Conservation (phyloP, 1,140 invertebrate species). For the Oscheius sp. region DNA sequence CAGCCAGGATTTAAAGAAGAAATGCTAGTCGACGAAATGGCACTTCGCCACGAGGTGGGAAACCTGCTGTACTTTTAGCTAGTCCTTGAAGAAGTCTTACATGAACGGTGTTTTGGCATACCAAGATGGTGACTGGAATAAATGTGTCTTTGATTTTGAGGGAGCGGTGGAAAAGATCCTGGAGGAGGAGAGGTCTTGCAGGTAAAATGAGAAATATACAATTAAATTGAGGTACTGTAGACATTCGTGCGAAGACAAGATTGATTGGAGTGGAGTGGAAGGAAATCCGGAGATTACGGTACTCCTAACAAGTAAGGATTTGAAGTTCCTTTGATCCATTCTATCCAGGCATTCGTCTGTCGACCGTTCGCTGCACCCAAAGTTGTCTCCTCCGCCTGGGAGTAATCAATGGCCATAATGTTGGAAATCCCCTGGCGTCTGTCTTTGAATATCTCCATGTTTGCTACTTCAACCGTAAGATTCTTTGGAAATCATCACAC, state of each 20-base stretch:
- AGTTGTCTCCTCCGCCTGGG: constrained; percentile 15
- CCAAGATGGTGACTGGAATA: constrained; percentile 16
- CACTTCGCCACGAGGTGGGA: constrained; percentile 12
- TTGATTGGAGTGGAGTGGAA: constrained; percentile 28
- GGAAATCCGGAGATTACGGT: constrained; percentile 23
- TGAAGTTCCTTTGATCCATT: background rate
- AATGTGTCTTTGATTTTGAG: constrained; percentile 23
- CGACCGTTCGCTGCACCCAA: constrained; percentile 13
- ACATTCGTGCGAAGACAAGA: constrained; percentile 21
- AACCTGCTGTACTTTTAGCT: background rate
- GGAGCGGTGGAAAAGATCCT: constrained; percentile 9
- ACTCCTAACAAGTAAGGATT: background rate
- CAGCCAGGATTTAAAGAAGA: constrained; percentile 12
- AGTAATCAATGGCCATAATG: constrained; percentile 19
- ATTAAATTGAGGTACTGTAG: background rate
- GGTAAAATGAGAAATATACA: background rate
- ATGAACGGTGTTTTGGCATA: constrained; percentile 20
- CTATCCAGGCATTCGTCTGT: constrained; percentile 15
- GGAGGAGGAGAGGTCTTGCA: constrained; percentile 9
- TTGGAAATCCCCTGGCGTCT: constrained; percentile 15
- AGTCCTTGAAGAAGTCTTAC: constrained; percentile 9
- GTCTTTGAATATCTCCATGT: constrained; percentile 27
- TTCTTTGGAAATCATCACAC: background rate
- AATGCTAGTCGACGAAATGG: constrained; percentile 16
- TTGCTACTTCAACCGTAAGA: constrained; percentile 24